Percentiles rank a stretch among this genome's conserved stretches.
Evolutionary conservation across 1,140 invertebrate genomes (phyloP).

Genomic region (Tribolium madens): DNA sequence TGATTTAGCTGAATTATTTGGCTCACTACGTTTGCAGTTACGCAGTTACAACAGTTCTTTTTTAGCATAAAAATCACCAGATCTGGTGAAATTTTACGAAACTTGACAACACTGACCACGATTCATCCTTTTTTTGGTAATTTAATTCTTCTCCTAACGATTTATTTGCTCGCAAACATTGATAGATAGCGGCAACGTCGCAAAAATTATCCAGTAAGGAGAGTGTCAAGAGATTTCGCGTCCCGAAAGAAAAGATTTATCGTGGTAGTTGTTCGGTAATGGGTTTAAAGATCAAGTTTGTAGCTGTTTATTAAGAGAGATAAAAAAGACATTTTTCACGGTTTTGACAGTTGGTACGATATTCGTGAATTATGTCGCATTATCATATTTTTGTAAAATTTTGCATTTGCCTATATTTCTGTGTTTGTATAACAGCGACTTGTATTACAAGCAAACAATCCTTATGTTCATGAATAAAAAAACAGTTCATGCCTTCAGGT

Average conservation of each 20-base stretch:
- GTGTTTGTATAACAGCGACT: too few relatives aligned
- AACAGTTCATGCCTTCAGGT: neutral
- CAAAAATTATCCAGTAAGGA: conserved; percentile 7
- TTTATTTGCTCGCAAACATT: conserved; percentile 23
- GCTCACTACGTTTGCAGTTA: too few relatives aligned
- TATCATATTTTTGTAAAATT: too few relatives aligned
- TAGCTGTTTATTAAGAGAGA: conserved; percentile 46
- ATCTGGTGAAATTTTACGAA: too few relatives aligned
- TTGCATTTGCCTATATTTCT: too few relatives aligned
- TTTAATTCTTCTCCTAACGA: conserved; percentile 34
- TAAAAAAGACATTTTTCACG: conserved; percentile 41
- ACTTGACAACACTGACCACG: too few relatives aligned
- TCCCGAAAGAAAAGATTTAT: conserved; percentile 22
- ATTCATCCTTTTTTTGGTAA: conserved; percentile 32
- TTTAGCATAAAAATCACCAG: too few relatives aligned
- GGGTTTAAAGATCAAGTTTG: conserved; percentile 32
- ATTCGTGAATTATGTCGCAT: too few relatives aligned
- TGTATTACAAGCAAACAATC: conserved; percentile 28
- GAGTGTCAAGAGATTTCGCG: neutral
- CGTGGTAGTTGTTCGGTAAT: conserved; percentile 13
- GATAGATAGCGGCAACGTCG: neutral
- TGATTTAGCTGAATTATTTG: too few relatives aligned
- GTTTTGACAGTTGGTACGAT: neutral
- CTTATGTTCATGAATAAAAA: conserved; percentile 17
- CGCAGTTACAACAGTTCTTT: neutral